phyloP scores from a whole-genome alignment of 1,140 invertebrate species.

The Magallana ariakensis region DNA sequence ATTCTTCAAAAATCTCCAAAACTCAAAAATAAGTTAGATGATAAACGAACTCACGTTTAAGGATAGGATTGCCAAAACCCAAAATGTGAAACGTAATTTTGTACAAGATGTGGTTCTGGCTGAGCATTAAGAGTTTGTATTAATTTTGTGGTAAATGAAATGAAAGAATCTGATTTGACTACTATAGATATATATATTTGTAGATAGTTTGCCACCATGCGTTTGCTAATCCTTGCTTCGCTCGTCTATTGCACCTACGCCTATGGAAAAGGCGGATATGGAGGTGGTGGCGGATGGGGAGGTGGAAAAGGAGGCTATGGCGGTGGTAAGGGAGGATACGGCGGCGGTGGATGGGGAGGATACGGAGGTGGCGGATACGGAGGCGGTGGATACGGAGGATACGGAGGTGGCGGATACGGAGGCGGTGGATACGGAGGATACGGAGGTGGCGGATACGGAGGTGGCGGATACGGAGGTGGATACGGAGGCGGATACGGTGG shows the following conservation, averaged over 20 bases:
- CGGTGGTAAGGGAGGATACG: neutral
- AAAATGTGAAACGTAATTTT: no score
- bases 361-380: neutral
- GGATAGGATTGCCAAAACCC: no score
- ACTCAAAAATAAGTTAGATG: no score
- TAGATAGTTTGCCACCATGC: constrained; percentile 21
- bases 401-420: neutral
- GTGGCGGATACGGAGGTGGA: neutral
- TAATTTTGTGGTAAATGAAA: no score
- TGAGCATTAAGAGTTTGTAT: no score
- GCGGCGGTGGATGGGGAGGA: neutral
- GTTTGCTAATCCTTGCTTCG: neutral
- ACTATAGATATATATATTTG: neutral
- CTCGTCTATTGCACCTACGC: neutral
- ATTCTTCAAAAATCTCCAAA: no score
- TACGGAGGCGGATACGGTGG: neutral
- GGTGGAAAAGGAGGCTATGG: neutral
- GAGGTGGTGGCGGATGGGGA: neutral
- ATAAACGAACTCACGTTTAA: no score
- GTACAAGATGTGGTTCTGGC: no score
- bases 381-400: neutral
- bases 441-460: neutral
- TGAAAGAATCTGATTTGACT: no score
- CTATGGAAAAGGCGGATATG: neutral
- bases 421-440: constrained; percentile 12